These are phyloP conservation scores for Choristoneura fumiferana DNA, from an alignment of 1,140 invertebrate species.

Conservation along the genomic window DNA sequence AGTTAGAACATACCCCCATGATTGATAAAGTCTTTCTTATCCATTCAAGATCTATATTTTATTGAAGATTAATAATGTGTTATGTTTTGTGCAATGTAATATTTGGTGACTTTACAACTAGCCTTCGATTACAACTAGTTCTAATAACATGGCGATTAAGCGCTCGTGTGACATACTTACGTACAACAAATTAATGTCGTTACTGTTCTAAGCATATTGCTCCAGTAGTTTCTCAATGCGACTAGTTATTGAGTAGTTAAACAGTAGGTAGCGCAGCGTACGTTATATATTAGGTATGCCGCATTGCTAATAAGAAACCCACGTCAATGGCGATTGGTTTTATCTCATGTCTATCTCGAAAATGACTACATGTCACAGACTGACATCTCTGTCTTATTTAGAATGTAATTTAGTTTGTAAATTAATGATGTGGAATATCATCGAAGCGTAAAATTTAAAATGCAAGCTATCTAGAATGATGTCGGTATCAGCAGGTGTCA, in stretches of 20 bases:
- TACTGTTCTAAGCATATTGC: neutral
- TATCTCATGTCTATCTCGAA: neutral
- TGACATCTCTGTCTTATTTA: neutral
- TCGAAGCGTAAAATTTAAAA: slow-evolving; percentile 4
- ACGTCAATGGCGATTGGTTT: neutral
- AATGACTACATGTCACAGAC: neutral
- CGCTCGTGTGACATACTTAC: neutral
- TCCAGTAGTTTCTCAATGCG: neutral
- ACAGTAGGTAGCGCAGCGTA: neutral
- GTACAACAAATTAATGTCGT: neutral
- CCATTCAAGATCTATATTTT: too few species aligned
- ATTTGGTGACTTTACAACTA: too few species aligned
- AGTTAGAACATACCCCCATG: too few species aligned
- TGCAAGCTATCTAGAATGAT: too few species aligned
- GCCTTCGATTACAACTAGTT: too few species aligned
- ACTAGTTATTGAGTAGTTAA: neutral
- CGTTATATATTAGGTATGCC: neutral
- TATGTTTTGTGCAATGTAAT: too few species aligned
- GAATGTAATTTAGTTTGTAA: slow-evolving; percentile 7
- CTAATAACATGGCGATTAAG: neutral
- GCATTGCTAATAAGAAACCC: neutral
- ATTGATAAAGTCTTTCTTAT: too few species aligned
- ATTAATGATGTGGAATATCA: slow-evolving; percentile 13
- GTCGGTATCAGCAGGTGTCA: too few species aligned
- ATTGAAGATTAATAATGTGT: too few species aligned